Percentiles rank a stretch among this genome's conserved stretches.
These are phyloP conservation scores for Sebastes minor DNA, from an alignment of 2,797 vertebrate species.

Conservation along the genomic window DNA sequence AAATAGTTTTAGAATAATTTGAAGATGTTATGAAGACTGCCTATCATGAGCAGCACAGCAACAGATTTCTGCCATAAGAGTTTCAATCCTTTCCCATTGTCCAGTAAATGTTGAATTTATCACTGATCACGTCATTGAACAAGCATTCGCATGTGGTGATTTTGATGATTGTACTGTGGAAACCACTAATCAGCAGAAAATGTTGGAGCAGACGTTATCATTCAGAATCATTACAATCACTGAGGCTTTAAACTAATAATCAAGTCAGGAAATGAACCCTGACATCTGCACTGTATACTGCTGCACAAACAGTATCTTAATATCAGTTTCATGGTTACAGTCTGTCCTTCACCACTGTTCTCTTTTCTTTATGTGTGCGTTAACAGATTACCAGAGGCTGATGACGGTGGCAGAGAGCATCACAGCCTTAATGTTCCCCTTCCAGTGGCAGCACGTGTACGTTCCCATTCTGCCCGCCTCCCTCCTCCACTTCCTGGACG, in stretches of 20 bases:
- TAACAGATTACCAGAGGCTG: conserved; percentile 97
- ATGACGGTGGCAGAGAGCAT: conserved; percentile 99
- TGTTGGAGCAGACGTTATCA: not conserved
- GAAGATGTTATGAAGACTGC: not conserved
- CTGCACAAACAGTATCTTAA: not conserved
- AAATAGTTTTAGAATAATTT: not conserved
- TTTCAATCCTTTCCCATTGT: not conserved
- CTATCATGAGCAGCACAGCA: not conserved
- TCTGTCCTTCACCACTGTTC: not conserved
- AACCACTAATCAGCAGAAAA: not conserved
- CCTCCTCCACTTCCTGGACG: conserved; percentile 98
- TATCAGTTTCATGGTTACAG: not conserved
- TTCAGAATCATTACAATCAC: not conserved
- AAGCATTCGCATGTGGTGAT: not conserved
- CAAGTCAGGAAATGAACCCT: not conserved
- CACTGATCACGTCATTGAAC: not conserved
- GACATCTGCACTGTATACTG: not conserved
- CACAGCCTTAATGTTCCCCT: conserved; percentile 98
- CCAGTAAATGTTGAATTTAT: not conserved
- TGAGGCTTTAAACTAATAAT: not conserved
- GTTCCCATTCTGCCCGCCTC: conserved; percentile 98
- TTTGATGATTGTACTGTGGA: not conserved
- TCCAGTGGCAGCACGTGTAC: conserved; percentile 99
- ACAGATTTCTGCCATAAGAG: not conserved
- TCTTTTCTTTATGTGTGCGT: conserved; percentile 16